Evolutionary conservation across 2,797 vertebrate genomes (phyloP).

Genomic region (Choloepus didactylus): DNA sequence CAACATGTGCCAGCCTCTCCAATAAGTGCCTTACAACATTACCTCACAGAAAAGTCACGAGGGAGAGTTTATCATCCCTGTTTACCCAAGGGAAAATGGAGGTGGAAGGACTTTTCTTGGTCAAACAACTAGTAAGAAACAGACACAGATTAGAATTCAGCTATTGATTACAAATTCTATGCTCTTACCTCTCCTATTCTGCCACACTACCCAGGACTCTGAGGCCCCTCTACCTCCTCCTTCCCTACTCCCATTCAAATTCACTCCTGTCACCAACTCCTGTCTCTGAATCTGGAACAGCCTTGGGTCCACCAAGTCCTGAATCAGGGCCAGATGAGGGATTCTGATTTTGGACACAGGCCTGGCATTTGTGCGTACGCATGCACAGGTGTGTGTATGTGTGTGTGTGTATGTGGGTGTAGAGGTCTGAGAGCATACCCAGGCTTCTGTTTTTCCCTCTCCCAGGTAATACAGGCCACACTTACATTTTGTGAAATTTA

Average conservation of each 20-base stretch:
- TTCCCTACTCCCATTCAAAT: not conserved
- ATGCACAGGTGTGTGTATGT: too few relatives aligned
- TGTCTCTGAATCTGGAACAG: conserved; percentile 31
- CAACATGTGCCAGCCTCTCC: not conserved
- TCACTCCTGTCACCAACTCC: not conserved
- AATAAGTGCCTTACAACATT: not conserved
- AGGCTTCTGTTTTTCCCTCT: not conserved
- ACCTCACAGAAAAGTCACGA: accelerated
- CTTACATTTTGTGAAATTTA: conserved; percentile 47
- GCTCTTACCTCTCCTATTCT: not conserved
- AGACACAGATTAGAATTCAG: not conserved
- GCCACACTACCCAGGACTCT: not conserved
- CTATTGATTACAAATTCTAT: not conserved
- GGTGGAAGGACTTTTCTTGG: not conserved
- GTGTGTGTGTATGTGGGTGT: not conserved
- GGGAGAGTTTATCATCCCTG: not conserved
- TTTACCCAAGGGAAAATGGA: not conserved
- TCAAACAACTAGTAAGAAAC: not conserved
- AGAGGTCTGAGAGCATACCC: not conserved
- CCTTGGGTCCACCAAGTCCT: not conserved
- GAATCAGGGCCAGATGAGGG: not conserved
- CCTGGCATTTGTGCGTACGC: not conserved
- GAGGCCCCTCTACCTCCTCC: not conserved
- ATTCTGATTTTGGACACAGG: not conserved
- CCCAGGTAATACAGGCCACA: not conserved